A percentile compares a stretch with the other conserved stretches of the same genome.
Evolutionary conservation across 2,888 invertebrate genomes (phyloP).

Genomic region (Omphaloscelis lunosa): DNA sequence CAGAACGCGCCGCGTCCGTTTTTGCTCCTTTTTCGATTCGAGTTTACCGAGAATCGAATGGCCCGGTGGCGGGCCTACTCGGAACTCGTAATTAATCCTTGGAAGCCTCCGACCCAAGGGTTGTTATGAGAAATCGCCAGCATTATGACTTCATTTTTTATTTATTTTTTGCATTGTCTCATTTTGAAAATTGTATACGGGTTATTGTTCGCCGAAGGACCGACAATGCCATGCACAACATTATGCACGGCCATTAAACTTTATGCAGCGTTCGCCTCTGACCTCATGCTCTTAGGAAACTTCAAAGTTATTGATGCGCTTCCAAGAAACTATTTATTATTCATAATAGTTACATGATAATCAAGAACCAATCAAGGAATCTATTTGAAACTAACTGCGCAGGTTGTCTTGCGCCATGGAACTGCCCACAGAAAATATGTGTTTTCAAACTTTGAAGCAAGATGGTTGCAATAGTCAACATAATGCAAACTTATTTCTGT

Average conservation of each 20-base stretch:
- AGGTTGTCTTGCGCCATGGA: background rate
- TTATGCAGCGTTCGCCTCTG: slow-evolving; percentile 79
- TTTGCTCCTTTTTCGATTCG: slow-evolving; percentile 90
- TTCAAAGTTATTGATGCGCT: slow-evolving; percentile 70
- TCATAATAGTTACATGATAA: slow-evolving; percentile 25
- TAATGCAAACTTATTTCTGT: background rate
- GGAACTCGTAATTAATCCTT: slow-evolving; percentile 91
- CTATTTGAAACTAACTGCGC: background rate
- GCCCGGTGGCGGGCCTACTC: slow-evolving; percentile 90
- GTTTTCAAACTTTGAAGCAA: background rate
- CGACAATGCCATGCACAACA: slow-evolving; percentile 65
- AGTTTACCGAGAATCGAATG: slow-evolving; percentile 89
- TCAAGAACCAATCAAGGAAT: slow-evolving; percentile 31
- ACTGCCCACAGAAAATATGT: background rate
- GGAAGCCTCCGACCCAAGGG: slow-evolving; percentile 89
- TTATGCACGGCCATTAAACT: slow-evolving; percentile 75
- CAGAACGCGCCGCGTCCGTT: slow-evolving; percentile 86
- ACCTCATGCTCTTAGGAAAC: slow-evolving; percentile 74
- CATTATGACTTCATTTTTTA: slow-evolving; percentile 83
- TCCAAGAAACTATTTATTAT: slow-evolving; percentile 68
- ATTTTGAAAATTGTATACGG: slow-evolving; percentile 82
- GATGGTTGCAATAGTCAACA: slow-evolving; percentile 2
- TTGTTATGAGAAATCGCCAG: slow-evolving; percentile 88
- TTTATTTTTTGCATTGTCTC: slow-evolving; percentile 85
- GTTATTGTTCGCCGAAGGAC: slow-evolving; percentile 84